Evolutionary conservation across 2,888 invertebrate species (phyloP).

Genomic region (Trichopria drosophilae): DNA sequence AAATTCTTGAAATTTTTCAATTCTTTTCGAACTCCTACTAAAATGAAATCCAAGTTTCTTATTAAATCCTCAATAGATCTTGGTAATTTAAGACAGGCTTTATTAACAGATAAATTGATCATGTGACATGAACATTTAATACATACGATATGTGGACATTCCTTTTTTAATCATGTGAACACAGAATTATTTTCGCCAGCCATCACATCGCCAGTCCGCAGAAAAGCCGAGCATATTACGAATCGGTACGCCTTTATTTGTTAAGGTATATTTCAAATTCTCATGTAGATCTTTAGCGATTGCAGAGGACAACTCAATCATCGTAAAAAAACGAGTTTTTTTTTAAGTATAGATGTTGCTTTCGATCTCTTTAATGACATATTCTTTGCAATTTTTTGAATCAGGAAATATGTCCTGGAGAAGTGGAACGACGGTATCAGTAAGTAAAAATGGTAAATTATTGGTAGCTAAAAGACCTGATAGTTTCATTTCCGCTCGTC

Average conservation of each 20-base stretch:
- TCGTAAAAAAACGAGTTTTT: constrained; percentile 33
- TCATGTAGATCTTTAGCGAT: constrained; percentile 27
- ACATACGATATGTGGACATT: constrained; percentile 41
- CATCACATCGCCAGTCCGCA: constrained; percentile 47
- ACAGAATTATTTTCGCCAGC: constrained; percentile 31
- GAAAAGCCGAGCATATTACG: constrained; percentile 40
- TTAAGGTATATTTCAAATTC: constrained; percentile 30
- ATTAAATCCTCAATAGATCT: constrained; percentile 21
- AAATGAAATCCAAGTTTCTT: constrained; percentile 42
- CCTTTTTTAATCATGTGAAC: constrained; percentile 2
- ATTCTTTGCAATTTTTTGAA: constrained; percentile 24
- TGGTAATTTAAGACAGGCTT: constrained; percentile 50
- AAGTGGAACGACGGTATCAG: constrained; percentile 20
- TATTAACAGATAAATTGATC: constrained; percentile 44
- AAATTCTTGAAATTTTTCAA: constrained; percentile 46
- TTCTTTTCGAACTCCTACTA: constrained; percentile 35
- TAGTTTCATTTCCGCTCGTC: constrained; percentile 23
- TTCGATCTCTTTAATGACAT: constrained; percentile 24
- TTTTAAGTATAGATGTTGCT: constrained; percentile 18
- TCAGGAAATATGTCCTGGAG: constrained; percentile 25
- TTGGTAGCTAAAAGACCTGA: constrained; percentile 17
- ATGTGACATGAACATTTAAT: constrained; percentile 50
- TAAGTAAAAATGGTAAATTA: too few species aligned
- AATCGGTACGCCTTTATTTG: constrained; percentile 36
- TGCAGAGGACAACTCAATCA: constrained; percentile 33